Base-by-base conservation (phyloP, 2,888 invertebrate genomes). In the Bruchidius siliquastri region DNA sequence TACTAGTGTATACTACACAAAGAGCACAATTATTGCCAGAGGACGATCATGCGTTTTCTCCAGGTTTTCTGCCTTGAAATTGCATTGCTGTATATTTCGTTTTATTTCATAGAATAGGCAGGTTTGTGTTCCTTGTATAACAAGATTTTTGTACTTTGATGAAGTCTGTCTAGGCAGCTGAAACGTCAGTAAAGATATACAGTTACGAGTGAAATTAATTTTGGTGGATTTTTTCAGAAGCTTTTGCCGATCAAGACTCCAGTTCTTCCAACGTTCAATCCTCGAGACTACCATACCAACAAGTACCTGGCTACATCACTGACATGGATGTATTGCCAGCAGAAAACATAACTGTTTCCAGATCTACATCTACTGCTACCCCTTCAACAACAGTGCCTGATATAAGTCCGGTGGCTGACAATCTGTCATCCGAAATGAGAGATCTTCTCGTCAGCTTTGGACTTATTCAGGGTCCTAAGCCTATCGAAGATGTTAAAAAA, bases 371-470 rank as follows among this genome's bases (percentile, higher is more conserved):
- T 0, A 77, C 82, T 6, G 77, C 82, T 6, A 77, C 83, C 0
- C 80, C 81, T 0, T 81, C 83, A 68, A 83, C 83, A 0, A 70
- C 77, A 4, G 73, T 82, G 4, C 85, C 86, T 3, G 83, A 86
- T 74, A 82, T 85, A n/a, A 80, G 82, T 32, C 78, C 82, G 68
- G 83, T 86, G 2, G 87, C 85, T 3, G 84, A 85, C 69, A 85
- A 82, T 74, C 79, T 87, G 74, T 83, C 82, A 21, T 86, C 87
- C 10, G 87, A 87, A 67, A 87, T 87, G 87, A 82, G 86, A 80
- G 84, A 87, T 72, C 77, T 89, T 68, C 77, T 89, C 18, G 85
- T 87, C 81, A 86, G 83, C 72, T 87, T 88, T 78, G 89, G 89
- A 20, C 81, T 88, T 69, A 79, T 87, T 68, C 82, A 83, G 18